These are phyloP conservation scores for Adoxophyes honmai DNA, from an alignment of 1,140 invertebrate species.

Conservation along the genomic window DNA sequence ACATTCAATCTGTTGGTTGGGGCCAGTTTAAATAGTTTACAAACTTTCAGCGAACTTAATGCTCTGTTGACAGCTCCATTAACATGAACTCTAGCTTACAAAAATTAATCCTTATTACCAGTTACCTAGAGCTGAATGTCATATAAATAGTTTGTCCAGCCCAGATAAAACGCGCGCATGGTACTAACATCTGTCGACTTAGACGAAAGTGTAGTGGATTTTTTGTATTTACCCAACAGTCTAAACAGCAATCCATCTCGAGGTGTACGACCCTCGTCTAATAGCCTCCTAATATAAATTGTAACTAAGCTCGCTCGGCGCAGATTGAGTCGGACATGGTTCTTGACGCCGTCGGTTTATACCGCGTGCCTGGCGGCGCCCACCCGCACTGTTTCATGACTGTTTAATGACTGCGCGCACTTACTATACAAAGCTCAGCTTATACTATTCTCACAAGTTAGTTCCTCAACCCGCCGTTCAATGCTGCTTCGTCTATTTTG, in stretches of 20 bases:
- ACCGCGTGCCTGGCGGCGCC: not conserved
- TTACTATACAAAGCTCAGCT: not conserved
- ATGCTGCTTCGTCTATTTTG: not conserved
- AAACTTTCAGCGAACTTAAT: conserved; percentile 3
- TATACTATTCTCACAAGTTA: not conserved
- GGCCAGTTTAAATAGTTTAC: not conserved
- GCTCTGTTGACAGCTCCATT: not conserved
- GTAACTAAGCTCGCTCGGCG: not conserved
- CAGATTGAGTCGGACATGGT: not conserved
- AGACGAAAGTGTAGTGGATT: not conserved
- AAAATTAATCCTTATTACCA: not conserved
- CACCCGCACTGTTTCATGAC: conserved; percentile 9
- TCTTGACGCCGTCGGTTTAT: not conserved
- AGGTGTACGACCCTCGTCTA: not conserved
- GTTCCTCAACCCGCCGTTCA: not conserved
- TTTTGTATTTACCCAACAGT: not conserved
- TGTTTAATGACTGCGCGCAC: conserved; percentile 2
- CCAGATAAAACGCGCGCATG: not conserved
- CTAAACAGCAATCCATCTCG: not conserved
- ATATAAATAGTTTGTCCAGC: too few relatives aligned
- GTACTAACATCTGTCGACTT: not conserved
- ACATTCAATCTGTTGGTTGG: not conserved
- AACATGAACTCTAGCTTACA: not conserved
- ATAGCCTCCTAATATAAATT: conserved; percentile 7
- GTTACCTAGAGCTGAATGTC: not conserved